phyloP scores from a whole-genome alignment of 2,888 invertebrate genomes.

The Odontocolon sp. region DNA sequence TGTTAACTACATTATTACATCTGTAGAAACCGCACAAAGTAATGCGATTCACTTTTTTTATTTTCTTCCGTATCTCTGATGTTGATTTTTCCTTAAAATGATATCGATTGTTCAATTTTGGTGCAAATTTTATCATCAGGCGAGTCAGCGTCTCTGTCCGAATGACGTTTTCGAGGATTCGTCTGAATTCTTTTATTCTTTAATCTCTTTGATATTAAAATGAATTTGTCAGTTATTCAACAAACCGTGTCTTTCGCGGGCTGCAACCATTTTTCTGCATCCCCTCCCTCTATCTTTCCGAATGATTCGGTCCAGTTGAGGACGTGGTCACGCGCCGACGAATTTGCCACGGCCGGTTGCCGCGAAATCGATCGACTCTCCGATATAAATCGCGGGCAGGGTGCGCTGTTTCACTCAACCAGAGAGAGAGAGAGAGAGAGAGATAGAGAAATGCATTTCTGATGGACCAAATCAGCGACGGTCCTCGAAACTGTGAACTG shows the following conservation, averaged over 20 bases:
- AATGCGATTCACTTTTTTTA: too few relatives aligned
- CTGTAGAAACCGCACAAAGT: too few relatives aligned
- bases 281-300: conserved; percentile 52
- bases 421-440: background rate
- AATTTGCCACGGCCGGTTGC: conserved; percentile 33
- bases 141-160: too few relatives aligned
- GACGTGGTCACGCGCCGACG: conserved; percentile 4
- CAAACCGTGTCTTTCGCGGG: conserved; percentile 46
- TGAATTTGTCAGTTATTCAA: conserved; percentile 28
- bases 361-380: conserved; percentile 42
- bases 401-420: background rate
- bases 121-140: too few relatives aligned
- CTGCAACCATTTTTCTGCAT: conserved; percentile 71
- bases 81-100: too few relatives aligned
- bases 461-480: background rate
- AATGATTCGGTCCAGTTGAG: conserved; percentile 31
- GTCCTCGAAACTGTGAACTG: background rate
- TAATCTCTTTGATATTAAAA: background rate
- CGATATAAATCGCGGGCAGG: conserved; percentile 16
- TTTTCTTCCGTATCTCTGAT: too few relatives aligned
- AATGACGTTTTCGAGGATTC: too few relatives aligned
- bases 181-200: background rate
- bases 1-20: too few relatives aligned
- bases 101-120: too few relatives aligned
- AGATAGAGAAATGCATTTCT: conserved; percentile 19